Evolutionary conservation across 92 coral and sea anemone species (phyloP).

Genomic region (Epizoanthus stellaris): DNA sequence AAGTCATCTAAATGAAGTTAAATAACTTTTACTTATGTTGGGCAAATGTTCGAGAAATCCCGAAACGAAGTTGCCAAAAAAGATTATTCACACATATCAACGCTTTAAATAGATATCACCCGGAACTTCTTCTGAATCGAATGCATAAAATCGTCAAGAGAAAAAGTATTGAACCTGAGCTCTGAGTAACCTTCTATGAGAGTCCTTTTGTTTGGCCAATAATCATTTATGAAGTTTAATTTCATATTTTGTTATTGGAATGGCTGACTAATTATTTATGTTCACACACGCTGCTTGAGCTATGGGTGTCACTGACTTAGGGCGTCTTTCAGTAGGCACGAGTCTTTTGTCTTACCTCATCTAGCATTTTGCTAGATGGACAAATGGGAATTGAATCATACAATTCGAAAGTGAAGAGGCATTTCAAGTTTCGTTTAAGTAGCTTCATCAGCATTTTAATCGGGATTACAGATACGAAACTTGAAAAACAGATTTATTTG

Average conservation of each 20-base stretch:
- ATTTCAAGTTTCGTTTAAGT: too few species aligned
- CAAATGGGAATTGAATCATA: not conserved
- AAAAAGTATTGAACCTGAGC: not conserved
- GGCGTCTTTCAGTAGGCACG: not conserved
- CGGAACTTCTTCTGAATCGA: too few species aligned
- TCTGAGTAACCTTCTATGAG: not conserved
- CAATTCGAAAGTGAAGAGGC: not conserved
- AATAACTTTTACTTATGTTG: not conserved
- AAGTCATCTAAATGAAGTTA: constrained; percentile 6
- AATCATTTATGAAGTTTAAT: constrained; percentile 3
- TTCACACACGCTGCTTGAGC: constrained; percentile 9
- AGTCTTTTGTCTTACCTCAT: not conserved
- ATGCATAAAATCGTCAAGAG: too few species aligned
- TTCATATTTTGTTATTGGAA: not conserved
- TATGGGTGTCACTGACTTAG: not conserved
- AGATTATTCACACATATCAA: too few species aligned
- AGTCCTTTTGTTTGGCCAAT: constrained; percentile 1
- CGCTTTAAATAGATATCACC: too few species aligned
- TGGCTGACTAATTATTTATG: not conserved
- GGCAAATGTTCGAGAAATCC: not conserved
- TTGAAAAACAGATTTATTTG: too few species aligned
- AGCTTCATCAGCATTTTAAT: not conserved
- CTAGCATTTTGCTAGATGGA: not conserved
- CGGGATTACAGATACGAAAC: not conserved
- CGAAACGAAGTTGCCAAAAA: too few species aligned